These are phyloP conservation scores for Catostomus latipinnis DNA, from an alignment of 2,797 vertebrate species.

Conservation along the genomic window DNA sequence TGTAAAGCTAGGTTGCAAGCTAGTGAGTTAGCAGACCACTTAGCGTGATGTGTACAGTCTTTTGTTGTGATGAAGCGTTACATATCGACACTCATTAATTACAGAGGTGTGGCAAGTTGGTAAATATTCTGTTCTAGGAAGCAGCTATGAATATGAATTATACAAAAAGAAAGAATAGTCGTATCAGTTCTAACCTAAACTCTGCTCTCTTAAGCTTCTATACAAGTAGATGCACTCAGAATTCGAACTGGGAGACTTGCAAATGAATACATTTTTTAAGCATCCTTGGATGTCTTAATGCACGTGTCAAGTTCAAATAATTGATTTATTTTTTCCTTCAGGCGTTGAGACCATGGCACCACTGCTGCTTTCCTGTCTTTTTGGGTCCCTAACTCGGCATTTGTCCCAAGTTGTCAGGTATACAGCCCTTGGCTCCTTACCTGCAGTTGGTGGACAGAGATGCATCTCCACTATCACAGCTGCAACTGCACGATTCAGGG, in stretches of 20 bases:
- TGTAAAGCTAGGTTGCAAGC: too few relatives aligned
- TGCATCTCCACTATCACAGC: slow-evolving; percentile 54
- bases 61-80: too few relatives aligned
- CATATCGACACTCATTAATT: too few relatives aligned
- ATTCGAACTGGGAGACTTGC: not conserved
- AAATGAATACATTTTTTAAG: too few relatives aligned
- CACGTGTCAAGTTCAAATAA: not conserved
- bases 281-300: too few relatives aligned
- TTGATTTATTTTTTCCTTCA: slow-evolving; percentile 45
- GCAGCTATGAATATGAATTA: not conserved
- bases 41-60: not conserved
- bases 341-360: slow-evolving; percentile 75
- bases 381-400: slow-evolving; percentile 66
- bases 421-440: slow-evolving; percentile 46
- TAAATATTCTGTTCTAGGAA: not conserved
- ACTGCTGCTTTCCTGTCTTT: slow-evolving; percentile 68
- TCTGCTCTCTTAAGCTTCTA: too few relatives aligned
- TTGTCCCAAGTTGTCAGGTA: slow-evolving; percentile 61
- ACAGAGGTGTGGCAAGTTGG: too few relatives aligned
- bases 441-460: slow-evolving; percentile 62
- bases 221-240: too few relatives aligned
- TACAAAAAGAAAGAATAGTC: not conserved
- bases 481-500: slow-evolving; percentile 30
- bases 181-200: too few relatives aligned
- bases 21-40: not conserved